Conservation (phyloP, 2,797 vertebrate species). For the Cynopterus sphinx region DNA sequence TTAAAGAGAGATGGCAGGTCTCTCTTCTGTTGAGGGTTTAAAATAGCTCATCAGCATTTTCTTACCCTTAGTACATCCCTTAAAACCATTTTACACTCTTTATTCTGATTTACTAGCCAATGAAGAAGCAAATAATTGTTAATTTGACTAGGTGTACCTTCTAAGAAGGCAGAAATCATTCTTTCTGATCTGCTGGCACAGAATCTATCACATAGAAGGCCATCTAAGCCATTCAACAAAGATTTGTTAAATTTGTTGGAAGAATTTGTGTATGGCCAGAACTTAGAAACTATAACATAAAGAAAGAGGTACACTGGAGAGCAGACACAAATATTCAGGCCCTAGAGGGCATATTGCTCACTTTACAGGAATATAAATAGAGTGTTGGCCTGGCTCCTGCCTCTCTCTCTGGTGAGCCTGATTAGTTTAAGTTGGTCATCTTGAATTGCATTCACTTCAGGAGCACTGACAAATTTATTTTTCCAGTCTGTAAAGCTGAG, state of each 20-base stretch:
- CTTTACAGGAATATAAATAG: slow-evolving; percentile 9
- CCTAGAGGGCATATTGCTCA: background rate
- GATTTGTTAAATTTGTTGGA: slow-evolving; percentile 24
- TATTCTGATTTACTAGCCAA: background rate
- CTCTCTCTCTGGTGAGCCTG: slow-evolving; percentile 1
- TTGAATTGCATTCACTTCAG: slow-evolving; percentile 22
- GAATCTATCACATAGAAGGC: background rate
- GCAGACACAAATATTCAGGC: background rate
- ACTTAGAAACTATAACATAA: slow-evolving; percentile 14
- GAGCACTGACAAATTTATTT: slow-evolving; percentile 14
- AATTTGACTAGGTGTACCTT: slow-evolving; percentile 24
- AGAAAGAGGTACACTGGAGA: background rate
- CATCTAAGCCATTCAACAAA: background rate
- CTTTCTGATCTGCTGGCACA: slow-evolving; percentile 6
- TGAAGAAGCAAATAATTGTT: background rate
- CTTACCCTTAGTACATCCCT: background rate
- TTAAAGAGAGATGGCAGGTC: slow-evolving; percentile 32
- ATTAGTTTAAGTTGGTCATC: slow-evolving; percentile 18
- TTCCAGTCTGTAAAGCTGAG: background rate
- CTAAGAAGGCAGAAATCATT: background rate
- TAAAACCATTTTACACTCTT: background rate
- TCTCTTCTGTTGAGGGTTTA: slow-evolving; percentile 14
- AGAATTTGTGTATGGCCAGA: slow-evolving; percentile 10
- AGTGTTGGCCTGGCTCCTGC: background rate
- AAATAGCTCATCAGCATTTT: slow-evolving; percentile 34